Conservation (phyloP, 1,140 invertebrate species). For the Zelostemma sp. region DNA sequence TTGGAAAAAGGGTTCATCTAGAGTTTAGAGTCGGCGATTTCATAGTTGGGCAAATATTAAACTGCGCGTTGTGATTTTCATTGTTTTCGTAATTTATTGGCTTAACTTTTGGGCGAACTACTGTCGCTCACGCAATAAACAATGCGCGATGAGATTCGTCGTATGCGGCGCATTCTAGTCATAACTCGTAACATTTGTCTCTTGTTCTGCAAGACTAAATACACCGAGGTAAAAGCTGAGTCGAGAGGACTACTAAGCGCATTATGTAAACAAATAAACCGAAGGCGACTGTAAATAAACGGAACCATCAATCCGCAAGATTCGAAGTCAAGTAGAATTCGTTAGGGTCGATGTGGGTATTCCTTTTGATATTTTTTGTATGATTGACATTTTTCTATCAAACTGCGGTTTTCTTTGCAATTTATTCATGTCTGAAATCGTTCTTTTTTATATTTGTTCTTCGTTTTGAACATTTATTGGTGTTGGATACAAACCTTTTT, state of each 20-base stretch:
- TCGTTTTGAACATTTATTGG: too few species aligned
- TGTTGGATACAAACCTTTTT: too few species aligned
- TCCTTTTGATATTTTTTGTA: too few species aligned
- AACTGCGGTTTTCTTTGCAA: too few species aligned
- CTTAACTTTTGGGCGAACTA: slow-evolving; percentile 45
- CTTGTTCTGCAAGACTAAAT: slow-evolving; percentile 1
- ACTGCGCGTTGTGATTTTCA: slow-evolving; percentile 29
- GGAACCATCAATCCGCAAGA: too few species aligned
- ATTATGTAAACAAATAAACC: not conserved
- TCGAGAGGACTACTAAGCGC: not conserved
- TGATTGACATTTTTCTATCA: too few species aligned
- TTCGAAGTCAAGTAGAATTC: too few species aligned
- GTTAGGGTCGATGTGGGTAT: too few species aligned
- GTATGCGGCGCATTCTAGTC: slow-evolving; percentile 55
- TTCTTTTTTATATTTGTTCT: too few species aligned
- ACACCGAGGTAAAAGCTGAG: not conserved
- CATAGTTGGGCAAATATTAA: too few species aligned
- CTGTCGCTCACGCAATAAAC: slow-evolving; percentile 41
- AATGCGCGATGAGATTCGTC: slow-evolving; percentile 49
- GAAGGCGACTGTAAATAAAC: not conserved
- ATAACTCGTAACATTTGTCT: slow-evolving; percentile 53
- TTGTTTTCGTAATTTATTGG: slow-evolving; percentile 36
- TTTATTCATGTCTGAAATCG: too few species aligned
- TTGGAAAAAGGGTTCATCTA: slow-evolving; percentile 9
- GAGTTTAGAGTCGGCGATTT: too few species aligned